Conservation (phyloP, 1,140 invertebrate species). For the Dufourea novaeangliae region DNA sequence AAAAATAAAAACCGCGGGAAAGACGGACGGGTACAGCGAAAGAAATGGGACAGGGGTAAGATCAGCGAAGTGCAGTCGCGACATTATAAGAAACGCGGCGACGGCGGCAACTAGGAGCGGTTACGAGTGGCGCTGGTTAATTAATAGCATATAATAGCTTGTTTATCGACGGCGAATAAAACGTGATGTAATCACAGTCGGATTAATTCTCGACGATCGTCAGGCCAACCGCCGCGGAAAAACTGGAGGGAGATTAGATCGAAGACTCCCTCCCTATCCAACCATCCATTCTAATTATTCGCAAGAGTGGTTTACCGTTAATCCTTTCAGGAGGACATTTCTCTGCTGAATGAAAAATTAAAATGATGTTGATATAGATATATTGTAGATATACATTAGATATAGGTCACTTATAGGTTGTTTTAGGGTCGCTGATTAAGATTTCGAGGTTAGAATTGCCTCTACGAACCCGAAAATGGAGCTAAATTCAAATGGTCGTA, state of each 20-base stretch:
- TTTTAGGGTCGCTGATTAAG: too few relatives aligned
- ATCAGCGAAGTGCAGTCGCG: not conserved
- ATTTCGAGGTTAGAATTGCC: too few relatives aligned
- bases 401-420: too few relatives aligned
- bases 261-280: too few relatives aligned
- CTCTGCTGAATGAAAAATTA: too few relatives aligned
- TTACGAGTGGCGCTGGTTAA: slow-evolving; percentile 11
- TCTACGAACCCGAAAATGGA: too few relatives aligned
- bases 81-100: slow-evolving; percentile 22
- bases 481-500: too few relatives aligned
- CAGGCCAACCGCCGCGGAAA: slow-evolving; percentile 1
- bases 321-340: too few relatives aligned
- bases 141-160: slow-evolving; percentile 24
- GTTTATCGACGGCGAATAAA: slow-evolving; percentile 3
- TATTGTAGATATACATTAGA: too few relatives aligned
- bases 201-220: not conserved
- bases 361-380: too few relatives aligned
- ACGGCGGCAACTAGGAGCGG: not conserved
- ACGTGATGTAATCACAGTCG: slow-evolving; percentile 20
- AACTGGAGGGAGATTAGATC: slow-evolving; percentile 24
- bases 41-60: slow-evolving; percentile 4
- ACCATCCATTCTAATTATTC: slow-evolving; percentile 20
- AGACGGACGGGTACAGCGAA: not conserved
- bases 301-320: slow-evolving; percentile 35
- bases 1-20: not conserved